Conservation (phyloP, 2,797 vertebrate genomes). For the Enoplosus armatus region DNA sequence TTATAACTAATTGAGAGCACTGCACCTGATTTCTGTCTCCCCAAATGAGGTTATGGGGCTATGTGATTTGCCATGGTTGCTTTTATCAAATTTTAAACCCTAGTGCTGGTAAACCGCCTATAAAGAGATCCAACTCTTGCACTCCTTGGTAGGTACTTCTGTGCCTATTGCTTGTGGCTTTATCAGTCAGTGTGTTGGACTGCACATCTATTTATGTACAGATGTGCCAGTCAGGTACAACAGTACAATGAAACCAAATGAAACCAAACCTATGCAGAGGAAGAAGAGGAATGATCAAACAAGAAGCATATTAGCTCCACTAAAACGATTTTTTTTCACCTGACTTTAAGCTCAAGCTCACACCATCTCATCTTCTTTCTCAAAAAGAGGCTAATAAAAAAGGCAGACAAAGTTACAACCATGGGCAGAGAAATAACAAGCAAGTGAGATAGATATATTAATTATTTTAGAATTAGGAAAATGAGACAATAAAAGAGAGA, state of each 20-base stretch:
- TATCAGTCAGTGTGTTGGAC: background rate
- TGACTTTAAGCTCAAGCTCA: background rate
- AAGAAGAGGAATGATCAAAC: background rate
- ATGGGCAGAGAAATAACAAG: conserved; percentile 2
- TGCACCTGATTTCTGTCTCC: background rate
- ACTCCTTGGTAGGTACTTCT: background rate
- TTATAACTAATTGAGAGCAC: background rate
- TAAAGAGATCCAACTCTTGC: too few species aligned
- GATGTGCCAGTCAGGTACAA: background rate
- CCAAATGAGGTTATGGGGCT: background rate
- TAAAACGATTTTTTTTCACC: background rate
- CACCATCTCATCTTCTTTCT: background rate
- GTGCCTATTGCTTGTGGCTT: background rate
- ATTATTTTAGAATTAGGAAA: conserved; percentile 15
- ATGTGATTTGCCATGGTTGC: background rate
- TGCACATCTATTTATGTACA: background rate
- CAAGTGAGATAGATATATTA: background rate
- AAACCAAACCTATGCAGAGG: background rate
- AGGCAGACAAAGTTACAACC: conserved; percentile 1
- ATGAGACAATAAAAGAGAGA: background rate
- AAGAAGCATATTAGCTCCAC: background rate
- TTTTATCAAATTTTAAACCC: background rate
- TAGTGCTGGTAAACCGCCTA: too few species aligned
- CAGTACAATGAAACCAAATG: too few species aligned
- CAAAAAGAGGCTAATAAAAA: background rate